Percentiles rank a stretch among this genome's conserved stretches.
These are phyloP conservation scores for Drepana falcataria DNA, from an alignment of 2,888 invertebrate species.

Conservation along the genomic window DNA sequence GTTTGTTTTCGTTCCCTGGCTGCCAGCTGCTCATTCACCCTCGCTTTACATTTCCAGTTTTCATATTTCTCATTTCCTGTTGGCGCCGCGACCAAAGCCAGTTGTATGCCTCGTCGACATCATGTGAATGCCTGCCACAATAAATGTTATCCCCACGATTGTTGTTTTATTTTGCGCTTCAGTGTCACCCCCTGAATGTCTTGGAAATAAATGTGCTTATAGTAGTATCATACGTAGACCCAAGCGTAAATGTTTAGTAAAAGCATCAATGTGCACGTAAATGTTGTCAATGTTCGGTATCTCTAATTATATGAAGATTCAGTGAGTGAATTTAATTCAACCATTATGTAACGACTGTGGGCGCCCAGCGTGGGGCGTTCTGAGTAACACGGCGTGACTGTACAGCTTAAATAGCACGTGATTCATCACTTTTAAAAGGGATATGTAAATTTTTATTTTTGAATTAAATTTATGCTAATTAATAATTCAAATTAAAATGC, in stretches of 20 bases:
- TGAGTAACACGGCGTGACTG: neutral
- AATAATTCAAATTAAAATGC: too few species aligned
- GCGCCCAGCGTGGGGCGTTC: conserved; percentile 21
- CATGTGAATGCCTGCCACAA: conserved; percentile 50
- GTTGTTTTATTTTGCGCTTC: conserved; percentile 72
- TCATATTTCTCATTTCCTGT: conserved; percentile 45
- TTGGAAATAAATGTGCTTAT: conserved; percentile 26
- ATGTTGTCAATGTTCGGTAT: neutral
- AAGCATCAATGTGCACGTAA: conserved; percentile 16
- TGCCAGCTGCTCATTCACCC: conserved; percentile 40
- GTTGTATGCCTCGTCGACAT: conserved; percentile 45
- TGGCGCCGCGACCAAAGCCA: conserved; percentile 30
- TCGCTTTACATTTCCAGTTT: conserved; percentile 49
- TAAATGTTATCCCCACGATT: conserved; percentile 63
- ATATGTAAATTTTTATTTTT: neutral
- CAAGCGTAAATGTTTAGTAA: conserved; percentile 26
- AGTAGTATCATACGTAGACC: conserved; percentile 28
- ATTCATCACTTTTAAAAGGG: neutral
- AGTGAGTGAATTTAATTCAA: conserved; percentile 9
- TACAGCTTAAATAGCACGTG: neutral
- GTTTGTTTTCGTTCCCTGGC: conserved; percentile 42
- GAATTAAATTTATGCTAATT: too few species aligned
- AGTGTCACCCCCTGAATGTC: conserved; percentile 22
- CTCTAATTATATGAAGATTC: conserved; percentile 1
- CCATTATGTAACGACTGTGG: conserved; percentile 18